A percentile compares a stretch with the other conserved stretches of the same genome.
phyloP scores from a whole-genome alignment of 2,113 vertebrate genomes.

The Chitala chitala region DNA sequence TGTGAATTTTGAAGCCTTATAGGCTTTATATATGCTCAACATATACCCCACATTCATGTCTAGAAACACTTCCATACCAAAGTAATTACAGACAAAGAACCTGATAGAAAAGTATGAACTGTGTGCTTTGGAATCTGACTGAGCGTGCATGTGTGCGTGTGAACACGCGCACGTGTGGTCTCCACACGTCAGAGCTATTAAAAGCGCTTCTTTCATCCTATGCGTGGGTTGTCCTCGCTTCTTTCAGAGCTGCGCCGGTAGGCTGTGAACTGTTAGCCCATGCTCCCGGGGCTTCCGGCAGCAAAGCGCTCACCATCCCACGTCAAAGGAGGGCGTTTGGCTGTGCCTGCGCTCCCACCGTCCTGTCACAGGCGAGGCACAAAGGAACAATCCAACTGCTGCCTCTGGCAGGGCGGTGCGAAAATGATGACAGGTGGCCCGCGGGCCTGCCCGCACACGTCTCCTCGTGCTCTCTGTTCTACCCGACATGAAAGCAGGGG shows the following conservation, averaged over 20 bases:
- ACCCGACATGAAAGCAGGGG: constrained; percentile 18
- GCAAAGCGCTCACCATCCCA: background rate
- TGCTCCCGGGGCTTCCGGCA: background rate
- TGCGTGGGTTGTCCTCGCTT: background rate
- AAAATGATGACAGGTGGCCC: background rate
- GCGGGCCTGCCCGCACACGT: constrained; percentile 16
- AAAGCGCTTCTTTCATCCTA: constrained; percentile 4
- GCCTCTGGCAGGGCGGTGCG: background rate
- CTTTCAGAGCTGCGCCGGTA: background rate
- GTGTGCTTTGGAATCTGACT: too few species aligned
- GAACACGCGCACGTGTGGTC: background rate
- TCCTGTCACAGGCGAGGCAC: background rate
- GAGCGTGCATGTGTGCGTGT: background rate
- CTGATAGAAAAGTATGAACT: background rate
- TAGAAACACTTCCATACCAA: too few species aligned
- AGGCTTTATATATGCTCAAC: background rate
- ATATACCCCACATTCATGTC: too few species aligned
- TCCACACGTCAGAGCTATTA: constrained; percentile 7
- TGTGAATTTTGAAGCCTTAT: background rate
- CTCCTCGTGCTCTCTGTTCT: background rate
- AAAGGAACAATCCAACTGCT: background rate
- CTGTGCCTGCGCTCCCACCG: background rate
- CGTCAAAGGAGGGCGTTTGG: background rate
- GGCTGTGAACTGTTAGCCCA: background rate
- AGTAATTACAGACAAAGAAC: too few species aligned